Percentiles rank a stretch among this genome's conserved stretches.
These are phyloP conservation scores for Cryptus armator DNA, from an alignment of 2,888 invertebrate genomes.

Conservation along the genomic window DNA sequence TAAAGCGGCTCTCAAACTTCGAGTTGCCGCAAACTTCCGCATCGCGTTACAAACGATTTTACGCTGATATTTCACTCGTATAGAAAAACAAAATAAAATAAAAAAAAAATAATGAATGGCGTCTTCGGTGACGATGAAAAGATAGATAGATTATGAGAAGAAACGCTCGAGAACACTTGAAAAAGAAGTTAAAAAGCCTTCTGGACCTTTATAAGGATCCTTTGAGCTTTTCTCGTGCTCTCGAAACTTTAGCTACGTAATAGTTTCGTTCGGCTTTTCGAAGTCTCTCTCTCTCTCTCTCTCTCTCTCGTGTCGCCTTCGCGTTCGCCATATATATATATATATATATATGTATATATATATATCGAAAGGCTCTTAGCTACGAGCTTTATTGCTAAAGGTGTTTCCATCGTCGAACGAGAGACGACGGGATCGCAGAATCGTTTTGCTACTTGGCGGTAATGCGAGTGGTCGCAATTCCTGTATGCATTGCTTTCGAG, in stretches of 20 bases:
- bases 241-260: slow-evolving; percentile 47
- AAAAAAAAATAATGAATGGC: background rate
- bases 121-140: background rate
- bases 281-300: slow-evolving; percentile 11
- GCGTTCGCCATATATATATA: slow-evolving; percentile 2
- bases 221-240: slow-evolving; percentile 34
- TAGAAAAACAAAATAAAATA: background rate
- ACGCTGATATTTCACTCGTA: background rate
- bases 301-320: slow-evolving; percentile 5
- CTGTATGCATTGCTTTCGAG: slow-evolving; percentile 32
- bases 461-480: slow-evolving; percentile 11
- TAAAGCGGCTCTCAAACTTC: background rate
- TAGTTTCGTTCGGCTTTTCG: slow-evolving; percentile 19
- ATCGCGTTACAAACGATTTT: background rate
- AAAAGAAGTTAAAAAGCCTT: slow-evolving; percentile 11
- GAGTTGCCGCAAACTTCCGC: background rate
- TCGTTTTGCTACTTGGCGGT: slow-evolving; percentile 35
- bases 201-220: slow-evolving; percentile 4
- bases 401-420: slow-evolving; percentile 29
- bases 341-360: slow-evolving; percentile 32
- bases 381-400: slow-evolving; percentile 57
- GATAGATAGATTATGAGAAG: background rate
- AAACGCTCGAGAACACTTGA: background rate
- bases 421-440: background rate
- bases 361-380: slow-evolving; percentile 46